phyloP scores from a whole-genome alignment of 2,113 vertebrate genomes.

The Tragelaphus strepsiceros region DNA sequence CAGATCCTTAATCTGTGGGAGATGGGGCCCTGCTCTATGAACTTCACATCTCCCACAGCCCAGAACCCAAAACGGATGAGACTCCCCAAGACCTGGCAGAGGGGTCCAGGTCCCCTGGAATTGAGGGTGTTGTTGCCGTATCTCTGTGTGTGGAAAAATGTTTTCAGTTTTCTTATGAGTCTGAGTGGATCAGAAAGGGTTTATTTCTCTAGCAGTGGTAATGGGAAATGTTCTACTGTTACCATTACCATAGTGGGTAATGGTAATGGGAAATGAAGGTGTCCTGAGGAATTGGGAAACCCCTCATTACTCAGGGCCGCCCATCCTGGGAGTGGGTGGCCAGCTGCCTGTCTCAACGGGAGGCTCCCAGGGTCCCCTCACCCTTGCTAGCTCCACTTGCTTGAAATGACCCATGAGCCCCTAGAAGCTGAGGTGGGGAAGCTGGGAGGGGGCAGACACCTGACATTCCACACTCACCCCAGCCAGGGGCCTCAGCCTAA shows the following conservation, averaged over 20 bases:
- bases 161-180: background rate
- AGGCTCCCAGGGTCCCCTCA: background rate
- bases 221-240: background rate
- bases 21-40: background rate
- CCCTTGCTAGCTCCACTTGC: background rate
- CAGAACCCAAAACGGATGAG: background rate
- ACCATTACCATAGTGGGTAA: background rate
- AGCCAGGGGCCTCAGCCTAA: background rate
- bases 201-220: background rate
- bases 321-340: background rate
- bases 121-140: background rate
- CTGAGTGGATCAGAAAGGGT: background rate
- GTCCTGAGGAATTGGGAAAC: background rate
- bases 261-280: background rate
- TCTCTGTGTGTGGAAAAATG: background rate
- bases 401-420: background rate
- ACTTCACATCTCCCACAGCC: background rate
- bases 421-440: background rate
- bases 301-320: background rate
- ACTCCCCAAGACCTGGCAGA: background rate
- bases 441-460: background rate
- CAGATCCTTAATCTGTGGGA: background rate
- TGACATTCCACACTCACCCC: background rate
- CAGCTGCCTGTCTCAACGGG: background rate
- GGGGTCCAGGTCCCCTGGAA: accelerated